Evolutionary conservation across 1,140 invertebrate genomes (phyloP), one percentile per base, ranked within the genome.

Genomic region (Hirudo medicinalis): DNA sequence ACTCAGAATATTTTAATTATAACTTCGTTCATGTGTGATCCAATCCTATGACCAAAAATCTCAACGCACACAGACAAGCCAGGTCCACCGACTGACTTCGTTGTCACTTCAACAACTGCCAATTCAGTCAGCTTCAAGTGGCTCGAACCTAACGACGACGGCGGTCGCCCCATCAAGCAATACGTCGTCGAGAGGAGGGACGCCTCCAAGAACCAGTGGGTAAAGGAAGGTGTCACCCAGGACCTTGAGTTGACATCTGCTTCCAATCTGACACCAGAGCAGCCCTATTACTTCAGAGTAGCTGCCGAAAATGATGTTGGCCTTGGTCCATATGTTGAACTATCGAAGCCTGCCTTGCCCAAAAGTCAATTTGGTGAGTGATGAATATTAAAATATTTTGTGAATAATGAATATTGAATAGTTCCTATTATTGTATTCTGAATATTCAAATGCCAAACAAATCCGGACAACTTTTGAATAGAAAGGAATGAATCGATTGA

Each of bases 261-360:
- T 78, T 89, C 91, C 70, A 89, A 91, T 75, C 91, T 98, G 22
- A 87, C 88, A 67, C 91, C 94, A 69, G 76, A 76, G 40, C 92
- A 94, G 78, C 92, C 95, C 81, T 98, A 98, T 78, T 85, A 93
- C 76, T 97, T 97, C 86, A 86, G 94, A 74, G 88, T 98, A 2
- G 90, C 91, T 86, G 95, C 95, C 15, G 92, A 91, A 27, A 99
- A 99, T 82, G 93, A 96, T 67, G 96, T 96, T 78, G 95, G 95
- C 40, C 90, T 91, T 81, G 92, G 94, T 71, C 89, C 93, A 15
- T 92, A 79, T 91, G 92, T 36, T 54, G 83, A 86, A 27, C 9
- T 94, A 90, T 0, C 91, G 4, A 85, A 87, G n/a, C 88, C 92
- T 25, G 88, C 93, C 5, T 83, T 90, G 36, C 91, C 91, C 0